Evolutionary conservation across 2,113 vertebrate species (phyloP).

Genomic region (Eleginops maclovinus): DNA sequence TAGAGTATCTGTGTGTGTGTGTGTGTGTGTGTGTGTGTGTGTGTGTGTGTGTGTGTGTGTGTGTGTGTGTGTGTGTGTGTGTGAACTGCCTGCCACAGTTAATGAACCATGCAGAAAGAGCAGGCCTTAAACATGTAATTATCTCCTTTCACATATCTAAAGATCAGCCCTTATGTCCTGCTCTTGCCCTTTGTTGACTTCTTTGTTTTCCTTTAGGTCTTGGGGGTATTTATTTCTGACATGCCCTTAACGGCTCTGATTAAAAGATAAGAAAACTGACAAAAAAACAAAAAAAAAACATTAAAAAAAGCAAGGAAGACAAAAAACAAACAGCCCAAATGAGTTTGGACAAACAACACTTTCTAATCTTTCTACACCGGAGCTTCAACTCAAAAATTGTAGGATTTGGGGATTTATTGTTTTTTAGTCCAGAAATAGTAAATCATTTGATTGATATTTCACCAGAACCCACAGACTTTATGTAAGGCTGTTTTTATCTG

Average conservation of each 20-base stretch:
- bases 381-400: not conserved
- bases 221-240: conserved; percentile 28
- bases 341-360: too few relatives aligned
- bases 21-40: not conserved
- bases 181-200: conserved; percentile 40
- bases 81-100: conserved; percentile 23
- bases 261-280: conserved; percentile 54
- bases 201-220: conserved; percentile 32
- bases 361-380: not conserved
- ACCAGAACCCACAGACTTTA: not conserved
- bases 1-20: not conserved
- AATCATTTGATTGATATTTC: not conserved
- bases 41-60: not conserved
- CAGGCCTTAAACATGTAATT: conserved; percentile 25
- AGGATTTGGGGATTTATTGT: not conserved
- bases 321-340: conserved; percentile 13
- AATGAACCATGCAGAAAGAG: conserved; percentile 29
- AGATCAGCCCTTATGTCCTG: conserved; percentile 37
- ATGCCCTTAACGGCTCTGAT: conserved; percentile 28
- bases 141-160: conserved; percentile 34
- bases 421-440: not conserved
- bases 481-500: not conserved
- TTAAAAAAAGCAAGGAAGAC: conserved; percentile 1
- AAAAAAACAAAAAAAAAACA: too few relatives aligned
- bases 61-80: not conserved